These are phyloP conservation scores for Hypselothyrea guttata DNA, from an alignment of 2,888 invertebrate species.

Conservation along the genomic window DNA sequence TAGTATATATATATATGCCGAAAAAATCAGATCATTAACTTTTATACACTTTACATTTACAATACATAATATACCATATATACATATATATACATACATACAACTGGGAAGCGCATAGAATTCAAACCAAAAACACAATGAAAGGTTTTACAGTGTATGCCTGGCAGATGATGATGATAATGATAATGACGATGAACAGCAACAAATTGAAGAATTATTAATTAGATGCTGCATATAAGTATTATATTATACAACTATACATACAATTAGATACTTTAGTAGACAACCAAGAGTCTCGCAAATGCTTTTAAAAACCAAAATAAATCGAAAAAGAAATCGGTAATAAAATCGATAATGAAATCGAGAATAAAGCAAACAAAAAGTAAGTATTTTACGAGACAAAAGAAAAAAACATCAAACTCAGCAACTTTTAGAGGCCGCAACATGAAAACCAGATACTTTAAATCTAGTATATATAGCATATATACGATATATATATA, in stretches of 20 bases:
- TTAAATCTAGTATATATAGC: too few relatives aligned
- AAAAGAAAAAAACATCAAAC: slow-evolving; percentile 18
- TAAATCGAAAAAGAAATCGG: slow-evolving; percentile 33
- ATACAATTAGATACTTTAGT: slow-evolving; percentile 62
- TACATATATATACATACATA: slow-evolving; percentile 38
- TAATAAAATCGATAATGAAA: slow-evolving; percentile 42
- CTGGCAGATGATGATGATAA: slow-evolving; percentile 43
- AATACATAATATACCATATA: slow-evolving; percentile 49
- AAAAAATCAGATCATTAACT: slow-evolving; percentile 71
- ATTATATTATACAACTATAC: slow-evolving; percentile 34
- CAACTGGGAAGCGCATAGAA: slow-evolving; percentile 34
- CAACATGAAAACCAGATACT: slow-evolving; percentile 26
- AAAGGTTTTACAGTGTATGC: slow-evolving; percentile 71
- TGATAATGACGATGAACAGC: slow-evolving; percentile 22
- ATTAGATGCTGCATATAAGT: slow-evolving; percentile 43
- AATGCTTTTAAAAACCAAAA: slow-evolving; percentile 60
- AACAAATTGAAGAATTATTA: slow-evolving; percentile 31
- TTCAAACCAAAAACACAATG: slow-evolving; percentile 55
- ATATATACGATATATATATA: too few relatives aligned
- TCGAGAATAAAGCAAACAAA: slow-evolving; percentile 23
- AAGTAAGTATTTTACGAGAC: slow-evolving; percentile 20
- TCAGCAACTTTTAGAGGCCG: slow-evolving; percentile 51
- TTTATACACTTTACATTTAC: slow-evolving; percentile 75
- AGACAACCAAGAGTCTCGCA: slow-evolving; percentile 52
- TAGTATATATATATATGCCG: slow-evolving; percentile 33